A percentile compares a stretch with the other conserved stretches of the same genome.
These are phyloP conservation scores for Urocolius indicus DNA, from an alignment of 2,113 vertebrate genomes.

Conservation along the genomic window DNA sequence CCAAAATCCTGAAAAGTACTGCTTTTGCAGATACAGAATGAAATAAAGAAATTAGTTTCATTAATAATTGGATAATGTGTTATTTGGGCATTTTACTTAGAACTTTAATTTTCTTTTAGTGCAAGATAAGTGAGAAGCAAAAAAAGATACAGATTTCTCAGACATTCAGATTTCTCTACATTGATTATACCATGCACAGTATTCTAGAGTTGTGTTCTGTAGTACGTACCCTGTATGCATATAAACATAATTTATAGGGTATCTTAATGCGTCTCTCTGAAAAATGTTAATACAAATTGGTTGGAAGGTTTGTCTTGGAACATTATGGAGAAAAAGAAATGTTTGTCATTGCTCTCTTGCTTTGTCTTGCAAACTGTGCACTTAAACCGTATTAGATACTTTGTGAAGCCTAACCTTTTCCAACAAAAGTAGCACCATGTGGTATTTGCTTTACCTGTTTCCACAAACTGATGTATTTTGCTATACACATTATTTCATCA, in stretches of 20 bases:
- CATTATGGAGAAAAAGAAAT: background rate
- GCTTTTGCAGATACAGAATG: background rate
- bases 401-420: background rate
- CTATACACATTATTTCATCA: background rate
- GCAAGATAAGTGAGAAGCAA: background rate
- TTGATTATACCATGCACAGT: background rate
- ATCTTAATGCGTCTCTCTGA: background rate
- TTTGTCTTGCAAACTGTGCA: background rate
- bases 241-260: background rate
- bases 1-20: background rate
- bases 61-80: background rate
- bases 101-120: background rate
- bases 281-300: background rate
- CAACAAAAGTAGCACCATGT: background rate
- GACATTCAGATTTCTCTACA: background rate
- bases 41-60: background rate
- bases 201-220: background rate
- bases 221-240: background rate
- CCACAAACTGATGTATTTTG: background rate
- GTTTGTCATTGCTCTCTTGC: background rate
- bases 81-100: background rate
- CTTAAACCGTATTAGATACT: background rate
- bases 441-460: background rate
- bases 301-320: background rate
- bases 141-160: background rate